Conservation (phyloP, 2,888 invertebrate species). For the Heliconius ethilla region DNA sequence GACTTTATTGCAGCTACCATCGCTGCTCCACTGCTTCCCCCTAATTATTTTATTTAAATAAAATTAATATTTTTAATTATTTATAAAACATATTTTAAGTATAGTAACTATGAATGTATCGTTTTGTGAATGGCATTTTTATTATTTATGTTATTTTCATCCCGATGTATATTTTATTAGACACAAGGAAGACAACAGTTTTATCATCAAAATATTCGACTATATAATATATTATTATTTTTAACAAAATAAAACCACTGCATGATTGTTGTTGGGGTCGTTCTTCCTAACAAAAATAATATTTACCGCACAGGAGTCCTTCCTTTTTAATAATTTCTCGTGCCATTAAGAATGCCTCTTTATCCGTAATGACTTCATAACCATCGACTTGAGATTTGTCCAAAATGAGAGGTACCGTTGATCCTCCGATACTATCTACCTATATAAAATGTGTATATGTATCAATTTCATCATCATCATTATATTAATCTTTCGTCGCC, state of each 20-base stretch:
- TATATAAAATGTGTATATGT: constrained; percentile 33
- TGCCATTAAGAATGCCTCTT: constrained; percentile 89
- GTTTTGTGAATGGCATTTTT: too few species aligned
- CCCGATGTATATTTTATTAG: too few species aligned
- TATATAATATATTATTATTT: too few species aligned
- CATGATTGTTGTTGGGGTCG: too few species aligned
- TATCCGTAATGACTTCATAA: constrained; percentile 91
- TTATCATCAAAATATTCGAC: too few species aligned
- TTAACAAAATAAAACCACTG: too few species aligned
- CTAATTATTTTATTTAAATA: constrained; percentile 56
- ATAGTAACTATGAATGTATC: not conserved
- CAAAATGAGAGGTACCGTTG: constrained; percentile 94
- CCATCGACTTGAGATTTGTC: constrained; percentile 88
- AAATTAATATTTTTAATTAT: not conserved
- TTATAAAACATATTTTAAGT: not conserved
- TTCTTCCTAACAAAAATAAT: not conserved
- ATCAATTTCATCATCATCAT: not conserved
- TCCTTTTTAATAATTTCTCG: constrained; percentile 92
- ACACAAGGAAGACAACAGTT: too few species aligned
- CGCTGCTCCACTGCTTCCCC: constrained; percentile 93
- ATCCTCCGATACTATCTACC: constrained; percentile 92
- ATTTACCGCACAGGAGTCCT: constrained; percentile 91
- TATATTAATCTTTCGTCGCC: too few species aligned
- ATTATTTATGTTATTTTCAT: too few species aligned
- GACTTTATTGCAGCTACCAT: constrained; percentile 85